Evolutionary conservation across 2,888 invertebrate genomes (phyloP).

Genomic region (Psylliodes chrysocephalus): DNA sequence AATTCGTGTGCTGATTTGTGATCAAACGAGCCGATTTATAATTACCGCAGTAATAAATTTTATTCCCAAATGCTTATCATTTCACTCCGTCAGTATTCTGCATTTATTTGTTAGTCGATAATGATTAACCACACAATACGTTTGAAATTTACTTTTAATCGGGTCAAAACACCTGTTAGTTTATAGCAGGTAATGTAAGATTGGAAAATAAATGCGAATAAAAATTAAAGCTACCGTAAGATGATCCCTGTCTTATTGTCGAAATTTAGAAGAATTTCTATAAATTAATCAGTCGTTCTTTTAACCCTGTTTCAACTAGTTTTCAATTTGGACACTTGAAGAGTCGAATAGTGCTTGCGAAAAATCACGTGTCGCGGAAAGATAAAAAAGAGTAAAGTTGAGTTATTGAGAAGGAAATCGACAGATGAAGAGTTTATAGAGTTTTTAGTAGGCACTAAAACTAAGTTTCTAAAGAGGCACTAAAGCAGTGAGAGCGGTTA

Average conservation of each 20-base stretch:
- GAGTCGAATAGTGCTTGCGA: not conserved
- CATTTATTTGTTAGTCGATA: no score
- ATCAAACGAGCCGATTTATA: no score
- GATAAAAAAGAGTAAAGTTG: not conserved
- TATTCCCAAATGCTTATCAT: no score
- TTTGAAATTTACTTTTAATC: no score
- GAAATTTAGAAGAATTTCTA: constrained; percentile 11
- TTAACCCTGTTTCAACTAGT: constrained; percentile 16
- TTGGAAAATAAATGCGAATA: not conserved
- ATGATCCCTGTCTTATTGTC: constrained; percentile 16
- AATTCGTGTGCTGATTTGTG: no score
- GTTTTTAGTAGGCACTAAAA: constrained; percentile 47
- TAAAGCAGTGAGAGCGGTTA: constrained; percentile 49
- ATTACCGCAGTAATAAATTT: no score
- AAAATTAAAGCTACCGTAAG: not conserved
- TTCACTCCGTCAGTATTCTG: no score
- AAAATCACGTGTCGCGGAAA: not conserved
- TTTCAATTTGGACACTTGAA: not conserved
- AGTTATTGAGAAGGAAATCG: not conserved
- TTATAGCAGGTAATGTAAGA: not conserved
- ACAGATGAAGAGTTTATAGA: not conserved
- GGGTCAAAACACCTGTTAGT: no score
- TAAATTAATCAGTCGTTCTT: constrained; percentile 15
- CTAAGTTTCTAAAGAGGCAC: constrained; percentile 51
- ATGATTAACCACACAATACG: no score